Evolutionary conservation across 2,113 vertebrate species (phyloP).

Genomic region (Pteropus alecto): DNA sequence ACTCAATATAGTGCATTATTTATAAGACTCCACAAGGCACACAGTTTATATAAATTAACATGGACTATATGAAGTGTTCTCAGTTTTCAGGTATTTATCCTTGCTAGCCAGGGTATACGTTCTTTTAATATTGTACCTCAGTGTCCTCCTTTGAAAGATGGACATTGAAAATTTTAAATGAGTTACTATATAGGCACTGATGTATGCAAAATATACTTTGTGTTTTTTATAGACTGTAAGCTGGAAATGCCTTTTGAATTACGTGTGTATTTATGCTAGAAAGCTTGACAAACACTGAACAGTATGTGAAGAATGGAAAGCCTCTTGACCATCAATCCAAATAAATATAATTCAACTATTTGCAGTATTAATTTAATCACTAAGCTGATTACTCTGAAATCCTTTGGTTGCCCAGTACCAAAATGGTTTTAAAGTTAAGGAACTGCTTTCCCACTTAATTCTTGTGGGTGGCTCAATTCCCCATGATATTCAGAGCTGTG

Average conservation of each 20-base stretch:
- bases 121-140: slow-evolving; percentile 46
- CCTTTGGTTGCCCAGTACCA: slow-evolving; percentile 26
- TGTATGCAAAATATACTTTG: slow-evolving; percentile 51
- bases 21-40: slow-evolving; percentile 74
- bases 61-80: slow-evolving; percentile 56
- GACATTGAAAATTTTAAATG: slow-evolving; percentile 25
- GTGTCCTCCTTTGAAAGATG: slow-evolving; percentile 47
- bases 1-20: slow-evolving; percentile 53
- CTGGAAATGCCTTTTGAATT: slow-evolving; percentile 47
- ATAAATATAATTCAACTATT: background rate
- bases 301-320: slow-evolving; percentile 39
- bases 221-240: slow-evolving; percentile 39
- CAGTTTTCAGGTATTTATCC: slow-evolving; percentile 53
- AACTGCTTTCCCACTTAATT: slow-evolving; percentile 35
- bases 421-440: slow-evolving; percentile 23
- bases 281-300: slow-evolving; percentile 21
- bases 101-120: slow-evolving; percentile 22
- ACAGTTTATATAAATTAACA: slow-evolving; percentile 65
- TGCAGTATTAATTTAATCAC: background rate
- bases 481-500: slow-evolving; percentile 36
- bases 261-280: slow-evolving; percentile 31
- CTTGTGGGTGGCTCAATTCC: background rate
- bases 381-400: slow-evolving; percentile 60
- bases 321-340: slow-evolving; percentile 6
- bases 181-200: slow-evolving; percentile 62